phyloP scores from a whole-genome alignment of 2,888 invertebrate species.

The Cerceris rybyensis region DNA sequence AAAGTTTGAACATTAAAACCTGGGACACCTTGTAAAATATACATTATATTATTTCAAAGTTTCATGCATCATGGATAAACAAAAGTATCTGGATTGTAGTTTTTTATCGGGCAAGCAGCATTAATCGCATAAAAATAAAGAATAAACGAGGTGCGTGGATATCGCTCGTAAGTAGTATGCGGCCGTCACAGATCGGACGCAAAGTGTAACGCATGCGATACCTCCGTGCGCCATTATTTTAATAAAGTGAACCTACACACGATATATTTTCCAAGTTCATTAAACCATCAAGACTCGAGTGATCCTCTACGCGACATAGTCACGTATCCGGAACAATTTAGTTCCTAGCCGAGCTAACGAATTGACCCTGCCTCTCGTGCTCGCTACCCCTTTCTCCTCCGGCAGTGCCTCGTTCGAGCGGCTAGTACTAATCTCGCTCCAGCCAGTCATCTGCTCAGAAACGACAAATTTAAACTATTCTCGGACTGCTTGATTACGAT shows the following conservation, averaged over 20 bases:
- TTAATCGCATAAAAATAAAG: background rate
- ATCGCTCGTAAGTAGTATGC: constrained; percentile 29
- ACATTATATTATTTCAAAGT: too few relatives aligned
- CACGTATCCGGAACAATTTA: constrained; percentile 69
- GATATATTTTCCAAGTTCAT: constrained; percentile 64
- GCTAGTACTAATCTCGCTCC: background rate
- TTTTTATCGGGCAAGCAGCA: too few relatives aligned
- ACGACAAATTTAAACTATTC: constrained; percentile 3
- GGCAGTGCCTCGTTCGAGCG: constrained; percentile 7
- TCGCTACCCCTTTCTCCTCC: constrained; percentile 2
- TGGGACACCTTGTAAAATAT: too few relatives aligned
- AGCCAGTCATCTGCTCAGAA: background rate
- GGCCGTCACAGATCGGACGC: constrained; percentile 17
- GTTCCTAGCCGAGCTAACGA: constrained; percentile 70
- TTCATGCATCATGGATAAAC: too few relatives aligned
- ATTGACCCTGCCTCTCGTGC: constrained; percentile 38
- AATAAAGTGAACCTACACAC: constrained; percentile 46
- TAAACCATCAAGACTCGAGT: constrained; percentile 68
- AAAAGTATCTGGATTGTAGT: too few relatives aligned
- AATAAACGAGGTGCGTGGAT: background rate
- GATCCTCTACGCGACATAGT: constrained; percentile 63
- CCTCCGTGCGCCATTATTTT: constrained; percentile 21
- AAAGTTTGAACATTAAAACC: too few relatives aligned
- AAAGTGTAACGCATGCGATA: constrained; percentile 6
- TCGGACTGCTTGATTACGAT: background rate